Evolutionary conservation across 2,888 invertebrate species (phyloP).

Genomic region (Apamea anceps): DNA sequence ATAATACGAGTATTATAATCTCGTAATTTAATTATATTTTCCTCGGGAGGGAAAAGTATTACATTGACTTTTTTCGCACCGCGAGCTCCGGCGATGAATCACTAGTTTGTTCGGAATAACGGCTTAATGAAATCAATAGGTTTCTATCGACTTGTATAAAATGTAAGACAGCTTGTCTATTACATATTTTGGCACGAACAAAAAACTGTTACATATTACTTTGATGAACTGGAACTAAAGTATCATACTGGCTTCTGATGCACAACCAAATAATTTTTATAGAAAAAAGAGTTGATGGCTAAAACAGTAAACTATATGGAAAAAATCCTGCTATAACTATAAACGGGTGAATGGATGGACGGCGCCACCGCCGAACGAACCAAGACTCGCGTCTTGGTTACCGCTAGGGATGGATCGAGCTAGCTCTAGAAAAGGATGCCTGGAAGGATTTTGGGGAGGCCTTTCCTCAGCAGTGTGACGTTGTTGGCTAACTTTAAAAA

Average conservation of each 20-base stretch:
- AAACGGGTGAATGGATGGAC: background rate
- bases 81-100: slow-evolving; percentile 52
- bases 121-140: slow-evolving; percentile 59
- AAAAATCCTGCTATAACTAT: background rate
- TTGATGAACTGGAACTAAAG: background rate
- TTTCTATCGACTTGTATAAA: slow-evolving; percentile 50
- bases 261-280: background rate
- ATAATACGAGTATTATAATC: slow-evolving; percentile 34
- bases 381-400: no score
- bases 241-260: background rate
- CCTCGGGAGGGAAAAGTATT: slow-evolving; percentile 25
- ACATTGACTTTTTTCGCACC: slow-evolving; percentile 41
- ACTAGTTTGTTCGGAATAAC: slow-evolving; percentile 51
- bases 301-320: background rate
- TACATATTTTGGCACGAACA: background rate
- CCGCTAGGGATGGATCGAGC: background rate
- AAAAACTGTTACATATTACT: slow-evolving; percentile 15
- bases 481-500: background rate
- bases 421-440: background rate
- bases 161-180: slow-evolving; percentile 24
- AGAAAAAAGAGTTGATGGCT: no score
- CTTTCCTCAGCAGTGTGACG: background rate
- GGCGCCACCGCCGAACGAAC: background rate
- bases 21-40: slow-evolving; percentile 54
- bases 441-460: background rate